Evolutionary conservation across 2,797 vertebrate species (phyloP), one percentile per base, ranked within the genome.

Genomic region (Galagoides demidoff): DNA sequence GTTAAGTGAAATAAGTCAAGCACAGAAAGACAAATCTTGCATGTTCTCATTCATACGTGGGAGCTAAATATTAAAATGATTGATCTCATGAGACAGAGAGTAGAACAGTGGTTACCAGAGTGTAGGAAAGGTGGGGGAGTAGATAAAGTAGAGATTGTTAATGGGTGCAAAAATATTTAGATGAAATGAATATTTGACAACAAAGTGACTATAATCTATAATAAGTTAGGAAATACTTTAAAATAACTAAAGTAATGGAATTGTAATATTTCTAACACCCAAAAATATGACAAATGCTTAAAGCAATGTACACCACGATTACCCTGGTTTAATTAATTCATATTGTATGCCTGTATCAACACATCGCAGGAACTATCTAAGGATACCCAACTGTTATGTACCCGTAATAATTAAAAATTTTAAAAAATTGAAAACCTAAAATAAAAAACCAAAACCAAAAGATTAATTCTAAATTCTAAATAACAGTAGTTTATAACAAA

Each of bases 391-490:
- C 31, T 66, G 9, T 66, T 66, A n/a, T n/a, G 7, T 66, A 66
- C 31, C 31, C 31, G 34, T n/a, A 64, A 64, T 31, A n/a, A 66
- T 66, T 66, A n/a, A 66, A 66, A 66, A 66, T 66, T 49, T 52
- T 16, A 4, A 52, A 52, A 52, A 52, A 52, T 16, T 52, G n/a
- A 63, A 34, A 66, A n/a, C 3, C 16, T 52, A 52, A 52, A 52
- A 52, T 29, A 64, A 31, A 31, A 64, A 64, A 5, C 29, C 13
- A 66, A 66, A 66, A n/a, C 0, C 59, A 85, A 94, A 95, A 94
- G 52, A 87, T 88, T 94, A 95, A 92, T 95, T 96, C 25, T 95
- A 96, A 96, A 95, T 96, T 96, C 25, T 95, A 96, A 96, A 95
- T 96, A 70, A 23, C 85, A 96, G 77, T 94, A 89, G 68, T 93